Conservation (phyloP, 2,888 invertebrate genomes). For the Drosophila kanekoi region DNA sequence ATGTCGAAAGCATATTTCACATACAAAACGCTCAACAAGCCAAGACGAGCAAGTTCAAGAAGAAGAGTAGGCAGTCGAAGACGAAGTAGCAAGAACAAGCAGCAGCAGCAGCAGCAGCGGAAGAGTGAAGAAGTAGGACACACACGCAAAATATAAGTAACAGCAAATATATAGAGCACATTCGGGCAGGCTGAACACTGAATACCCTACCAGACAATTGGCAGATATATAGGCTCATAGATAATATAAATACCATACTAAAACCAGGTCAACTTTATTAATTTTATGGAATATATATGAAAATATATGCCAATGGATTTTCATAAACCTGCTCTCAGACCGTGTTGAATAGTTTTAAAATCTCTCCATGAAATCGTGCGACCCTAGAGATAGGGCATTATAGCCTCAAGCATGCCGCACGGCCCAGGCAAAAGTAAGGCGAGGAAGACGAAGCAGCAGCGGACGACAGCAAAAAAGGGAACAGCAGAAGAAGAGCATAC, state of each 20-base stretch:
- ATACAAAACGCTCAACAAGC: slow-evolving; percentile 53
- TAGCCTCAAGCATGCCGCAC: not conserved
- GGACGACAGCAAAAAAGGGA: not conserved
- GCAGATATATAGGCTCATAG: too few relatives aligned
- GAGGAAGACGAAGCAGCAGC: slow-evolving; percentile 1
- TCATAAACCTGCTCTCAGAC: too few relatives aligned
- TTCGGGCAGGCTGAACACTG: too few relatives aligned
- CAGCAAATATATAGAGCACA: slow-evolving; percentile 4
- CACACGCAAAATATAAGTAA: slow-evolving; percentile 1
- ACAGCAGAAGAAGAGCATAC: not conserved
- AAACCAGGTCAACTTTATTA: too few relatives aligned
- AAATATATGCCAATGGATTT: too few relatives aligned
- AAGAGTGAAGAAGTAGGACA: slow-evolving; percentile 16
- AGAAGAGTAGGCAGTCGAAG: slow-evolving; percentile 14
- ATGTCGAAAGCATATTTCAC: slow-evolving; percentile 75
- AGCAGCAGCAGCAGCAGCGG: not conserved
- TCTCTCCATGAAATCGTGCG: too few relatives aligned
- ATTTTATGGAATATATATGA: too few relatives aligned
- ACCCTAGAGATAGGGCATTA: not conserved
- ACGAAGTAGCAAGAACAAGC: not conserved
- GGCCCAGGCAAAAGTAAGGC: not conserved
- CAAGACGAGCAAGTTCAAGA: slow-evolving; percentile 17
- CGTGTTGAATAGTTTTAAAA: not conserved
- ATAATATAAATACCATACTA: too few relatives aligned
- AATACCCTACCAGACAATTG: too few relatives aligned